Evolutionary conservation across 35 echinoderm and acorn worm species (phyloP).

Genomic region (Lytechinus pictus): DNA sequence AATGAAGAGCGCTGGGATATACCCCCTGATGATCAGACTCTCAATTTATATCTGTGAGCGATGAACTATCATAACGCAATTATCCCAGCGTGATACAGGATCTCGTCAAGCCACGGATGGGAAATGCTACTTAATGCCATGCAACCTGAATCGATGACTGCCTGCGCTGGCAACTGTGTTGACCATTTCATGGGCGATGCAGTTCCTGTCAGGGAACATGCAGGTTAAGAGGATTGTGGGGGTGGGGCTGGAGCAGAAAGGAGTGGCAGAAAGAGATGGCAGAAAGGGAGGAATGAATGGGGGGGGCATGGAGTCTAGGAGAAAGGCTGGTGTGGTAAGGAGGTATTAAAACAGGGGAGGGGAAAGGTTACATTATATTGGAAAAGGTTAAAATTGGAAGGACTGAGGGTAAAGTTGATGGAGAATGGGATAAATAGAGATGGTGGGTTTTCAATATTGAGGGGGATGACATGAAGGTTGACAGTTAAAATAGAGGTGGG

Average conservation of each 20-base stretch:
- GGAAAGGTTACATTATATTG: too few relatives aligned
- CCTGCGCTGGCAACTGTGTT: neutral
- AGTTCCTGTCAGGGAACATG: neutral
- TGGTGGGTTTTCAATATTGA: too few relatives aligned
- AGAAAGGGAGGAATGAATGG: neutral
- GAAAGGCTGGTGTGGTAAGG: too few relatives aligned
- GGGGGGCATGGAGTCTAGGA: too few relatives aligned
- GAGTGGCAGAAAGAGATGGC: neutral
- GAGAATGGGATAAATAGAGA: too few relatives aligned
- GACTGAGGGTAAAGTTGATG: too few relatives aligned
- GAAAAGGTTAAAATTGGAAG: too few relatives aligned
- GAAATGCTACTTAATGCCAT: slow-evolving; percentile 18
- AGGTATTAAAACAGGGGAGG: too few relatives aligned
- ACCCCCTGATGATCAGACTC: neutral
- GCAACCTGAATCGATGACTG: neutral
- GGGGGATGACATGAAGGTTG: too few relatives aligned
- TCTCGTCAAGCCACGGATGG: neutral
- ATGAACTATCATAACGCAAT: slow-evolving; percentile 19
- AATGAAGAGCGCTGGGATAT: neutral
- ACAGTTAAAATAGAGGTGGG: too few relatives aligned
- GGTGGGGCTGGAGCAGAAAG: neutral
- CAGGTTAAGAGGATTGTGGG: neutral
- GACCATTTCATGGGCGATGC: neutral
- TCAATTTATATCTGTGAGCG: neutral
- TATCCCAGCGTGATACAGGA: neutral